Evolutionary conservation across 2,797 vertebrate genomes (phyloP).

Genomic region (Sorex maritimensis): DNA sequence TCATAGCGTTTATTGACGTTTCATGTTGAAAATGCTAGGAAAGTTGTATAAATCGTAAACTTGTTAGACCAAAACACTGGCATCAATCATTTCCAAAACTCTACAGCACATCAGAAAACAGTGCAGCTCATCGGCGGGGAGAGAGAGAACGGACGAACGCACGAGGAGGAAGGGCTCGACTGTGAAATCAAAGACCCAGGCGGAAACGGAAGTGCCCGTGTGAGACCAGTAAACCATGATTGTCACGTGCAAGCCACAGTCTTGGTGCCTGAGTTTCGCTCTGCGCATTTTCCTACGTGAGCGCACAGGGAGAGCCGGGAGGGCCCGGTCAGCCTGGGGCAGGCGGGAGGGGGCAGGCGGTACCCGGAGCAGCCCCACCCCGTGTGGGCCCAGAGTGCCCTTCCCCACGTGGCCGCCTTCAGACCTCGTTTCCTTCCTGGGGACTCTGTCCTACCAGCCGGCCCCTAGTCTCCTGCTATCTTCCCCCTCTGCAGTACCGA

Average conservation of each 20-base stretch:
- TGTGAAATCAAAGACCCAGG: conserved; percentile 72
- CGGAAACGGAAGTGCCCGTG: conserved; percentile 70
- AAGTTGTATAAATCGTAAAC: conserved; percentile 88
- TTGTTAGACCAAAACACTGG: conserved; percentile 86
- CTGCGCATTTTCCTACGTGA: conserved; percentile 67
- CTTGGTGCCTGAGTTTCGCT: conserved; percentile 45
- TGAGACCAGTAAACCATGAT: conserved; percentile 84
- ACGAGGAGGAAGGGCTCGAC: conserved; percentile 56
- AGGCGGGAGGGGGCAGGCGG: neutral
- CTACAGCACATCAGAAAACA: conserved; percentile 87
- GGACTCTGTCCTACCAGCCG: no score
- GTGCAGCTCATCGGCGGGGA: conserved; percentile 82
- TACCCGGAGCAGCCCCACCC: neutral
- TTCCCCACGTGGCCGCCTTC: no score
- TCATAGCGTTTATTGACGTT: conserved; percentile 87
- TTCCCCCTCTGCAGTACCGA: no score
- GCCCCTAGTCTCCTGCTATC: no score
- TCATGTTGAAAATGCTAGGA: conserved; percentile 87
- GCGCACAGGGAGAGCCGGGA: conserved; percentile 27
- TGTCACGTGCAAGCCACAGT: conserved; percentile 84
- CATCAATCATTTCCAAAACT: conserved; percentile 86
- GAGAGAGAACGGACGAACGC: conserved; percentile 74
- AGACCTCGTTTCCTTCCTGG: no score
- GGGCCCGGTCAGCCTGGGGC: conserved; percentile 13
- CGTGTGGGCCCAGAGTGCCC: neutral